Evolutionary conservation across 1,140 invertebrate genomes (phyloP), one percentile per base, ranked within the genome.

Genomic region (Meloidogyne chitwoodi): DNA sequence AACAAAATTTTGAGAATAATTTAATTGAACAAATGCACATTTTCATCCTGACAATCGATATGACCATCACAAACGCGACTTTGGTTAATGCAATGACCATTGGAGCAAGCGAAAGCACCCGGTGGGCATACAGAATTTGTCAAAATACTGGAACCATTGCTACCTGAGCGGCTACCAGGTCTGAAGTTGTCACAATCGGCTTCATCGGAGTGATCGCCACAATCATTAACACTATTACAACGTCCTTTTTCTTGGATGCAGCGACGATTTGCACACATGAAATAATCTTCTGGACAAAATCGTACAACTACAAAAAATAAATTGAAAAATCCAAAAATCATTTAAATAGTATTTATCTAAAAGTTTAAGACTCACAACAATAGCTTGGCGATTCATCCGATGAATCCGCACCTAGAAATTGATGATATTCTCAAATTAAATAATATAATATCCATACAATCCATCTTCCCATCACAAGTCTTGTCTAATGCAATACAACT

Each of bases 51-150:
- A 74, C 85, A 86, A 67, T 86, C 86, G 48, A 87, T 87, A 63
- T 83, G 85, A 14, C 85, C 85, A 76, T 87, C 87, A 69, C 85
- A 87, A 44, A 87, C 85, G 44, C 84, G 84, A 11, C 84, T 84
- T 62, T 78, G 71, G 68, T 84, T 86, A 66, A 87, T 88, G 73
- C 85, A 87, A 16, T 94, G 90, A 48, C 92, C 91, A 87, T 97
- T 97, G 11, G 91, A 91, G 87, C 95, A 98, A 4, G 94, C 96
- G 78, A 96, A 98, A 87, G 96, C 94, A 1, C 93, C 93, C n/a
- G 91, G 89, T 1, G 93, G 93, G 86, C 95, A 97, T 0, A 92
- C 68, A n/a, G 48, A 41, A 38, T n/a, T 24, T 2, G 27, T 63
- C 4, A 31, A 29, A 26, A 71, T 44, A 16, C 14, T 29, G 6